Evolutionary conservation across 2,113 vertebrate species (phyloP).

Genomic region (Vireo altiloquus): DNA sequence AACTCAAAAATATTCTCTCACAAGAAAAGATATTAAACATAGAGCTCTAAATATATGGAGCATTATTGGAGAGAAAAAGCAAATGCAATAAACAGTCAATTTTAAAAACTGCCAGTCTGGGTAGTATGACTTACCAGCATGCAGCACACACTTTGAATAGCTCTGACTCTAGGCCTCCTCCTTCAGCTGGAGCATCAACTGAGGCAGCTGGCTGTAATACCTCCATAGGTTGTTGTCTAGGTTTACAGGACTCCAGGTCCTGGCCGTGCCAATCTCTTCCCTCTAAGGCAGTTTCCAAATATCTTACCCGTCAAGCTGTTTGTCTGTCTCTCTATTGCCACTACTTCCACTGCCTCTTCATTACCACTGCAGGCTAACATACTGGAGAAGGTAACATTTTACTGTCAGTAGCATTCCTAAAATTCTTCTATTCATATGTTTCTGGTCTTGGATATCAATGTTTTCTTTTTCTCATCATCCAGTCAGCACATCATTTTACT

Average conservation of each 20-base stretch:
- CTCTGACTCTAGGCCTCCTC: neutral
- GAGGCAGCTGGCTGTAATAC: neutral
- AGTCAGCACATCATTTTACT: neutral
- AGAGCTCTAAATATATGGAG: neutral
- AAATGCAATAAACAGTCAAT: neutral
- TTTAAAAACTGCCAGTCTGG: neutral
- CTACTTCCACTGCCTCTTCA: neutral
- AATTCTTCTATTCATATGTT: neutral
- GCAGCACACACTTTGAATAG: neutral
- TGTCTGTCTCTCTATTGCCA: neutral
- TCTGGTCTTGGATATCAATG: neutral
- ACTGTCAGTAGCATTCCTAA: neutral
- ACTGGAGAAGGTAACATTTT: neutral
- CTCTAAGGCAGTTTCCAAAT: neutral
- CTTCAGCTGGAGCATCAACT: accelerated
- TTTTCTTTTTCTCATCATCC: neutral
- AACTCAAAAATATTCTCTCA: neutral
- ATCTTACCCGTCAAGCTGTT: neutral
- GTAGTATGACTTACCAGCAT: neutral
- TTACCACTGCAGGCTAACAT: accelerated
- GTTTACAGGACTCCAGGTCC: neutral
- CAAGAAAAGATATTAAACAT: neutral
- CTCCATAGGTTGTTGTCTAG: neutral
- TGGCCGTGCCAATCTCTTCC: neutral
- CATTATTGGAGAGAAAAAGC: neutral